Evolutionary conservation across 2,888 invertebrate species (phyloP).

Genomic region (Tetheella fluctuosa): DNA sequence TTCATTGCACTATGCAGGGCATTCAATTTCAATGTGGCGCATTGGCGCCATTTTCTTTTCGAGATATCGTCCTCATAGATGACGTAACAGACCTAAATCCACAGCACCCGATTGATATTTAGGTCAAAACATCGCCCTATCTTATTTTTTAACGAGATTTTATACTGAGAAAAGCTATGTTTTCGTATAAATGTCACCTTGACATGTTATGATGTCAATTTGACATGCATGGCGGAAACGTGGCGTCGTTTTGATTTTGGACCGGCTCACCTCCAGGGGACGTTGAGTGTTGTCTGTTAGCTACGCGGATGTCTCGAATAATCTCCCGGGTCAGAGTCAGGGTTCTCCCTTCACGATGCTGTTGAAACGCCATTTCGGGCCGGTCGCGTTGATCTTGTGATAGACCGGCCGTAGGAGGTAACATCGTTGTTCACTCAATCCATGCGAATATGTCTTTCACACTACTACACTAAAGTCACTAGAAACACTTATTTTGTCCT

Average conservation of each 20-base stretch:
- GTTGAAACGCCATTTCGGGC: constrained; percentile 79
- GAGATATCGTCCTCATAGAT: constrained; percentile 60
- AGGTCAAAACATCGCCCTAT: constrained; percentile 29
- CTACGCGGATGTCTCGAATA: constrained; percentile 74
- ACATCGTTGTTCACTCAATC: constrained; percentile 76
- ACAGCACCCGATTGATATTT: constrained; percentile 34
- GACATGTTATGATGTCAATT: constrained; percentile 81
- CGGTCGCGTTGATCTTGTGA: constrained; percentile 77
- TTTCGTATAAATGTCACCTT: constrained; percentile 82
- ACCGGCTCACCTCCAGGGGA: constrained; percentile 80
- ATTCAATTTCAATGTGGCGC: constrained; percentile 43
- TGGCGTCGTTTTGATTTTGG: constrained; percentile 77
- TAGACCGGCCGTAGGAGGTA: constrained; percentile 81
- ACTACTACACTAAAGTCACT: constrained; percentile 43
- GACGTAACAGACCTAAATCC: constrained; percentile 75
- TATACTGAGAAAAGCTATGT: constrained; percentile 64
- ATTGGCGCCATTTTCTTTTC: constrained; percentile 83
- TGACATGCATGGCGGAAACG: constrained; percentile 84
- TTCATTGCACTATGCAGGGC: constrained; percentile 4
- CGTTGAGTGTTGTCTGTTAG: constrained; percentile 74
- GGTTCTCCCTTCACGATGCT: constrained; percentile 77
- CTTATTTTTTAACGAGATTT: constrained; percentile 50
- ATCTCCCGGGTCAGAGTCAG: constrained; percentile 76
- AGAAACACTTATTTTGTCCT: constrained; percentile 43
- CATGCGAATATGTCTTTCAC: constrained; percentile 64